phyloP scores from a whole-genome alignment of 2,113 vertebrate genomes.

The Datnioides undecimradiatus region DNA sequence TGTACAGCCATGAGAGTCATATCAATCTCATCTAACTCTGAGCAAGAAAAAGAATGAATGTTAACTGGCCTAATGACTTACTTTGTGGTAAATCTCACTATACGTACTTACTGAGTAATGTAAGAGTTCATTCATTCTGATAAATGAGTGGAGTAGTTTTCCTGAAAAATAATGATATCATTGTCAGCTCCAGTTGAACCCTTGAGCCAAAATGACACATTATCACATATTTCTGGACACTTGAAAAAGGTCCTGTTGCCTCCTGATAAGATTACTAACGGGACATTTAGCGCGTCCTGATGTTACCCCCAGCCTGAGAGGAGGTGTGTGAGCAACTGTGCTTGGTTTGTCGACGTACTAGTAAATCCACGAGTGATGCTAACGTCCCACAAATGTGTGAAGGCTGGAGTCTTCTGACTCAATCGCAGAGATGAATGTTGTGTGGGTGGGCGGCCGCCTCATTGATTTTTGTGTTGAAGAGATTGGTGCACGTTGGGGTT shows the following conservation, averaged over 20 bases:
- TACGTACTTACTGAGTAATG: no score
- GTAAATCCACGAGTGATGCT: conserved; percentile 71
- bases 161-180: conserved; percentile 6
- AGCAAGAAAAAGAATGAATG: no score
- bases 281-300: conserved; percentile 41
- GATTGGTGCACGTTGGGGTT: conserved; percentile 74
- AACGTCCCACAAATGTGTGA: conserved; percentile 73
- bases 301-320: conserved; percentile 21
- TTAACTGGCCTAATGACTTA: no score
- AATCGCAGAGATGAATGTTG: conserved; percentile 55
- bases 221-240: conserved; percentile 23
- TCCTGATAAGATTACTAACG: conserved; percentile 54
- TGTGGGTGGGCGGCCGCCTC: conserved; percentile 70
- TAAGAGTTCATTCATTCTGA: no score
- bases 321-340: conserved; percentile 38
- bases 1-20: no score
- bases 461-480: conserved; percentile 78
- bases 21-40: no score
- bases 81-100: no score
- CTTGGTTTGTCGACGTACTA: conserved; percentile 50
- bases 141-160: conserved; percentile 10
- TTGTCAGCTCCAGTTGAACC: neutral
- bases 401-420: conserved; percentile 54
- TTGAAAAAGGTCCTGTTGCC: conserved; percentile 30
- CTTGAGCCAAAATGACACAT: conserved; percentile 14